Evolutionary conservation across 2,888 invertebrate species (phyloP).

Genomic region (Calameuta pallipes): DNA sequence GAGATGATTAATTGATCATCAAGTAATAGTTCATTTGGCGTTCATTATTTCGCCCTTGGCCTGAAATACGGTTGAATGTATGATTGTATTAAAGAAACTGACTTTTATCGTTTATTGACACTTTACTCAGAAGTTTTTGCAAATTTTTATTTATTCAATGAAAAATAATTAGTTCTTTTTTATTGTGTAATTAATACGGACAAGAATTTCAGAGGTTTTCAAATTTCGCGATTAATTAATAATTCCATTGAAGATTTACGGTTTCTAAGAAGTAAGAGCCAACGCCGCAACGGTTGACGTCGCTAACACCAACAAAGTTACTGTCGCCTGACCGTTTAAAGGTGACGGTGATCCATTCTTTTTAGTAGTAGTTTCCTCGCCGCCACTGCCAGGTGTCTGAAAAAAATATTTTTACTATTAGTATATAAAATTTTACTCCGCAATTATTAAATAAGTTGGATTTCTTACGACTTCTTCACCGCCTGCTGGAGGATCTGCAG

Average conservation of each 20-base stretch:
- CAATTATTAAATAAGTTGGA: not conserved
- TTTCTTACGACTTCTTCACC: too few species aligned
- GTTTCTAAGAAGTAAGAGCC: not conserved
- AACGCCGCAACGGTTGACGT: not conserved
- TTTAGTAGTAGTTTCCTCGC: too few species aligned
- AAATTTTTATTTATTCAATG: conserved; percentile 14
- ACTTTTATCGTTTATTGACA: not conserved
- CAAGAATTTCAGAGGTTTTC: not conserved
- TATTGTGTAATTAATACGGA: conserved; percentile 9
- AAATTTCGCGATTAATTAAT: not conserved
- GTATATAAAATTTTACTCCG: not conserved
- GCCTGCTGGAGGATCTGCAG: too few species aligned
- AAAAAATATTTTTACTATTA: not conserved
- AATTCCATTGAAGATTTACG: not conserved
- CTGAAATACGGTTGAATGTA: not conserved
- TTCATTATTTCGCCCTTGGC: not conserved
- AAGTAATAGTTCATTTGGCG: not conserved
- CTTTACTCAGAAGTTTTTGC: not conserved
- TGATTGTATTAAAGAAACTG: not conserved
- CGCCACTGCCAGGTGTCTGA: too few species aligned
- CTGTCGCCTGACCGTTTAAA: not conserved
- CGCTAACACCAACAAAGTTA: not conserved
- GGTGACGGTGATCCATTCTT: not conserved
- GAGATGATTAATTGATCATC: not conserved
- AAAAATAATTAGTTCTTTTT: conserved; percentile 14